Evolutionary conservation across 2,797 vertebrate genomes (phyloP), one percentile per base, ranked within the genome.

Genomic region (Discoglossus pictus): DNA sequence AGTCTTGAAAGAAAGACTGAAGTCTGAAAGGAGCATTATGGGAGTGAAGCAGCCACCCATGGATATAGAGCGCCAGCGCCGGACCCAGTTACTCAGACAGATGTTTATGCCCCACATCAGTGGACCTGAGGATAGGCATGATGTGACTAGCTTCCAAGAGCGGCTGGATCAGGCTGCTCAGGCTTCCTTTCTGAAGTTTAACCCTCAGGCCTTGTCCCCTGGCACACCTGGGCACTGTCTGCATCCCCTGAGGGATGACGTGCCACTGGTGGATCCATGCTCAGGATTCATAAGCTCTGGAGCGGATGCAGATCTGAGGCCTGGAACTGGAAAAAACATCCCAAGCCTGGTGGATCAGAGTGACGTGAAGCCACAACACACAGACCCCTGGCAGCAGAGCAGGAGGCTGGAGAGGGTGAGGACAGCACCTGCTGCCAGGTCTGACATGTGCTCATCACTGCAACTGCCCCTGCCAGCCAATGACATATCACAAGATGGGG

Each of bases 261-360:
- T 87, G 18, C 42, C 82, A 2, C 68, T 89, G 42, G 11, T 68
- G 34, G 85, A 89, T 58, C 68, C 81, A 1, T 86, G 75, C 66
- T 81, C 86, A 2, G 82, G 85, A 36, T 81, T 88, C 7, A 16
- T 90, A 67, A 91, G 85, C 18, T 42, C 77, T 2, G 81, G 73
- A 47, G 80, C 78, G 0, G 83, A 79, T 47, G 87, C 85, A 2
- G 80, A 83, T 2, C 67, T 83, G 36, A 70, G 87, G 24, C 75
- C 76, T 15, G 58, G 42, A 6, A 21, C 59, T 71, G 82, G 79
- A 68, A 83, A 75, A 73, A 17, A 5, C 4, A n/a, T 65, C 8
- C 83, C 89, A 59, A 78, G 72, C 8, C 47, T 83, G 61, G 76
- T 53, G 7, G 51, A 67, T 74, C 78, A 73, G 35, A 64, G 24